Base-by-base conservation (phyloP, 2,888 invertebrate genomes). In the Scaptomyza polygonia region DNA sequence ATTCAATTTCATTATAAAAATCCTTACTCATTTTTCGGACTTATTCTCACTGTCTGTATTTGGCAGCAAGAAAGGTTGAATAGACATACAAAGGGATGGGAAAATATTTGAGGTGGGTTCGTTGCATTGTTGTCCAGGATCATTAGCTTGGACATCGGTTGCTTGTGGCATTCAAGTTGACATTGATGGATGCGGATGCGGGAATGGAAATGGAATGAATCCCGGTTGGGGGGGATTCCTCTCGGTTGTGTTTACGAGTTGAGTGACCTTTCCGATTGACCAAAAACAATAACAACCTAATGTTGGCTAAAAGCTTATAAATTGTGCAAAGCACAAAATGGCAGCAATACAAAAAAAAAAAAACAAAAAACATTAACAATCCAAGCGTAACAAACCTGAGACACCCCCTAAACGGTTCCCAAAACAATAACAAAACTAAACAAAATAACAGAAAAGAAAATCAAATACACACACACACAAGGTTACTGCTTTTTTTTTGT, bases 151-250 rank as follows among this genome's bases (percentile, higher is more conserved):
- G 27, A 39, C 16, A 39, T 14, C 43, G 42, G 49, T 61, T 40
- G 51, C 42, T 53, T 53, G 48, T 48, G 53, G 53, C 61, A 21
- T 3, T 54, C 25, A 29, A 53, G 6, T 59, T 66, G 72, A 75
- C 76, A 67, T 52, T 73, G 73, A 73, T 76, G 66, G 62, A 73
- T 73, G 65, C 56, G 57, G 40, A 42, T 68, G 48, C 53, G 48
- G n/a, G n/a, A 14, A 45, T 30, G 8, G 25, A 7, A 47, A 52
- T 16, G 57, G n/a, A n/a, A n/a, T 16, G 43, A 61, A 25, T 25
- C 25, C 53, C 0, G 21, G 21, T 21, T 21, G 21, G 21, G 21
- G 21, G 21, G 21, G 21, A 21, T 21, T 18, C 36, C 21, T 14
- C 2, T 48, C 58, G 69, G 57, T 58, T 72, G 34, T 64, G 27